Evolutionary conservation across 2,888 invertebrate genomes (phyloP).

Genomic region (Argyresthia albistria): DNA sequence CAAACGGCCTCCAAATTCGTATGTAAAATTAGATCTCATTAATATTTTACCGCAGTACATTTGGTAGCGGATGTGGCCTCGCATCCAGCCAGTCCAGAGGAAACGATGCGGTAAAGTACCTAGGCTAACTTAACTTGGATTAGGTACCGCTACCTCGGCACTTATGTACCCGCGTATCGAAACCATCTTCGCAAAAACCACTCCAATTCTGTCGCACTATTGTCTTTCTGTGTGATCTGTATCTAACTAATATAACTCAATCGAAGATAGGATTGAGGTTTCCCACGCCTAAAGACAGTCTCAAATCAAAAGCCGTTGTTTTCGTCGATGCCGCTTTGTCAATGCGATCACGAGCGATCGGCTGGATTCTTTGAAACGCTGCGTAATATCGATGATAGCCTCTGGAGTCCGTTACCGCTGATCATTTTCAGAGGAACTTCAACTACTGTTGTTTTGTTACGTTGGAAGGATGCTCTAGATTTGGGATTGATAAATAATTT

Average conservation of each 20-base stretch:
- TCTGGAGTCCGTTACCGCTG: no score
- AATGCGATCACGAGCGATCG: neutral
- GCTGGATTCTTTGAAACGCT: no score
- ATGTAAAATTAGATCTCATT: conserved; percentile 22
- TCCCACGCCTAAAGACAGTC: neutral
- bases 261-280: neutral
- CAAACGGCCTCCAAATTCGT: conserved; percentile 13
- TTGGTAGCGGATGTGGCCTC: conserved; percentile 27
- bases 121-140: no score
- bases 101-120: conserved; percentile 12
- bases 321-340: neutral
- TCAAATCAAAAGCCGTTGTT: neutral
- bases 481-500: neutral
- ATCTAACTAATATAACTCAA: no score
- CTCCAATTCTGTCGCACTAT: no score
- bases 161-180: no score
- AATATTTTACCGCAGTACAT: conserved; percentile 24
- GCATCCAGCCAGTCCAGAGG: conserved; percentile 16
- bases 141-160: neutral
- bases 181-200: no score
- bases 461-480: neutral
- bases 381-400: no score
- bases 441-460: neutral
- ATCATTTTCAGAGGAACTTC: neutral
- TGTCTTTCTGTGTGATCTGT: no score